Base-by-base conservation (phyloP, 2,797 vertebrate genomes). In the Paedocypris micromegethes region DNA sequence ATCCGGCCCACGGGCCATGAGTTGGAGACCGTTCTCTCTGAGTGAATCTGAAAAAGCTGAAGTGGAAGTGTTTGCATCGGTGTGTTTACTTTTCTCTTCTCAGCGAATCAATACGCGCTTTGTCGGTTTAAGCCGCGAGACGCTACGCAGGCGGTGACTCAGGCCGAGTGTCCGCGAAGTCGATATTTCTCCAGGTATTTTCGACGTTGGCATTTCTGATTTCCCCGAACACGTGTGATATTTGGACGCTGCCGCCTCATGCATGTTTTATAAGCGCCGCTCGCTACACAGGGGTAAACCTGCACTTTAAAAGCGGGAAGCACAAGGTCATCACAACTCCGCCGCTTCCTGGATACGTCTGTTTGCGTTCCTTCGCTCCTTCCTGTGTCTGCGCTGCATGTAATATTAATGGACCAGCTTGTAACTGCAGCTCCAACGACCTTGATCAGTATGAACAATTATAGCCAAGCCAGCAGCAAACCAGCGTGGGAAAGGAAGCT, bases 361-460 rank as follows among this genome's bases (percentile, higher is more conserved):
- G 55, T 44, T 51, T 62, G 39, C n/a, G 49, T 62, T 47, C 37
- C 42, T 59, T 63, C 5, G 52, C 41, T 48, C 6, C 41, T 51
- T 51, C 55, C 7, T 41, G 41, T 60, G 58, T 44, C 64, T 59
- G 58, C 70, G 71, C 52, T 77, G 7, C 62, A 70, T 75, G 48
- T 54, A 74, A 62, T 72, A 74, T 77, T 69, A 64, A 74, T 62
- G 23, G 6, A 53, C 55, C 48, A 53, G 53, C 51, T 49, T 8
- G 52, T 63, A 57, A 50, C 59, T 55, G 61, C 46, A 48, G 55
- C 60, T 51, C 56, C 58, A 54, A 65, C 39, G 64, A 54, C 72
- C 70, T 73, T 67, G 75, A 47, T 71, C 45, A 72, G 41, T 66
- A 56, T 45, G 59, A 66, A 76, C 56, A 73, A 66, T 62, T 66